These are phyloP conservation scores for Glossophaga mutica DNA, from an alignment of 2,797 vertebrate genomes.

Conservation along the genomic window DNA sequence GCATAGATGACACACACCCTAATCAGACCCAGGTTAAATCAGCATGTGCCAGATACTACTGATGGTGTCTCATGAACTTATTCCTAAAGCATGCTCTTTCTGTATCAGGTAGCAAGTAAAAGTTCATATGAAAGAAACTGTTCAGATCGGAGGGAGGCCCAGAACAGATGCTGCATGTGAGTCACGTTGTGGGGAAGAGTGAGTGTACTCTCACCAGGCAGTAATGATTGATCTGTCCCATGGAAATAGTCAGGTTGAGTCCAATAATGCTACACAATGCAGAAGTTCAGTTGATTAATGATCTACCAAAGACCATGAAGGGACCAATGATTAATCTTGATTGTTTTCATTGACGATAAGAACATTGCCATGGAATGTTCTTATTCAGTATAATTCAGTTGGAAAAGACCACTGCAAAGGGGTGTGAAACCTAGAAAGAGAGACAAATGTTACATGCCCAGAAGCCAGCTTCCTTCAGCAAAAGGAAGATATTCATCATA, in stretches of 20 bases:
- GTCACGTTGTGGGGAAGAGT: not conserved
- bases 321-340: constrained; percentile 69
- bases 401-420: constrained; percentile 72
- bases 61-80: not conserved
- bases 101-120: not conserved
- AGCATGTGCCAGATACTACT: not conserved
- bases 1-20: not conserved
- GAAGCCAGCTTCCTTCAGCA: constrained; percentile 69
- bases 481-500: constrained; percentile 75
- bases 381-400: constrained; percentile 50
- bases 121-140: not conserved
- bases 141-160: not conserved
- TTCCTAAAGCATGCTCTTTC: not conserved
- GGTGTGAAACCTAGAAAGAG: constrained; percentile 72
- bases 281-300: constrained; percentile 77
- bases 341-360: constrained; percentile 70
- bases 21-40: not conserved
- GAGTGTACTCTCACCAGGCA: not conserved
- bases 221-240: constrained; percentile 67
- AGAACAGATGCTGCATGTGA: constrained; percentile 28
- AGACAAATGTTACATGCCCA: constrained; percentile 73
- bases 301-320: constrained; percentile 71
- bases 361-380: constrained; percentile 39
- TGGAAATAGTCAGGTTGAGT: constrained; percentile 63
- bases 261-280: constrained; percentile 65